phyloP scores from a whole-genome alignment of 2,888 invertebrate species.

The Dynastes tityus region DNA sequence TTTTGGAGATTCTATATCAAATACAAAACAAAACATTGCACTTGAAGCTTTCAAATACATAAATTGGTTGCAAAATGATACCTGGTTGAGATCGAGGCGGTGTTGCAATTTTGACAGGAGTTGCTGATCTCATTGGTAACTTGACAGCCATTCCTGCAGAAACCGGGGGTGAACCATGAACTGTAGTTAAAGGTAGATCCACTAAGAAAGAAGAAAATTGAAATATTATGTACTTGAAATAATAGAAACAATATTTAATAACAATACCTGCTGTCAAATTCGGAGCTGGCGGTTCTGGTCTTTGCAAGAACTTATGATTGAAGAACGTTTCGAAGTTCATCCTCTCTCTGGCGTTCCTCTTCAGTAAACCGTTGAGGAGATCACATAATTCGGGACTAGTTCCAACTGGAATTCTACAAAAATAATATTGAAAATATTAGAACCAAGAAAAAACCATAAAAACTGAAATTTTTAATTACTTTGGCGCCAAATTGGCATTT shows the following conservation, averaged over 20 bases:
- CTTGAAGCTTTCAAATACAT: neutral
- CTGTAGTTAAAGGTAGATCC: slow-evolving; percentile 64
- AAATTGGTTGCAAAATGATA: slow-evolving; percentile 50
- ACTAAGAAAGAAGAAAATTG: slow-evolving; percentile 45
- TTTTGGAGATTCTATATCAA: slow-evolving; percentile 58
- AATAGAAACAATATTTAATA: too few relatives aligned
- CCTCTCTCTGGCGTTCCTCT: slow-evolving; percentile 94
- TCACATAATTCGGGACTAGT: slow-evolving; percentile 93
- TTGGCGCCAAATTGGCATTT: slow-evolving; percentile 91
- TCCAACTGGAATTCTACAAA: slow-evolving; percentile 89
- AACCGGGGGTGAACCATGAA: slow-evolving; percentile 64
- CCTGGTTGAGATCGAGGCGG: slow-evolving; percentile 66
- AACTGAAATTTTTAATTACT: slow-evolving; percentile 75
- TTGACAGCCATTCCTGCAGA: slow-evolving; percentile 42
- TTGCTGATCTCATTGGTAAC: slow-evolving; percentile 58
- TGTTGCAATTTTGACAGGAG: slow-evolving; percentile 65
- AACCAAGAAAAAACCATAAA: too few relatives aligned
- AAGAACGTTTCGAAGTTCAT: slow-evolving; percentile 98
- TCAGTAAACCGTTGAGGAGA: slow-evolving; percentile 88
- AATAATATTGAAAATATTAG: neutral
- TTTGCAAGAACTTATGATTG: slow-evolving; percentile 91
- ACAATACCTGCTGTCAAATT: slow-evolving; percentile 54
- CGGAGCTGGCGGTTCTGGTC: slow-evolving; percentile 68
- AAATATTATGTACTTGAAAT: too few relatives aligned
- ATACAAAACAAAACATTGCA: neutral